Evolutionary conservation across 2,113 vertebrate genomes (phyloP).

Genomic region (Dissostichus mawsoni): DNA sequence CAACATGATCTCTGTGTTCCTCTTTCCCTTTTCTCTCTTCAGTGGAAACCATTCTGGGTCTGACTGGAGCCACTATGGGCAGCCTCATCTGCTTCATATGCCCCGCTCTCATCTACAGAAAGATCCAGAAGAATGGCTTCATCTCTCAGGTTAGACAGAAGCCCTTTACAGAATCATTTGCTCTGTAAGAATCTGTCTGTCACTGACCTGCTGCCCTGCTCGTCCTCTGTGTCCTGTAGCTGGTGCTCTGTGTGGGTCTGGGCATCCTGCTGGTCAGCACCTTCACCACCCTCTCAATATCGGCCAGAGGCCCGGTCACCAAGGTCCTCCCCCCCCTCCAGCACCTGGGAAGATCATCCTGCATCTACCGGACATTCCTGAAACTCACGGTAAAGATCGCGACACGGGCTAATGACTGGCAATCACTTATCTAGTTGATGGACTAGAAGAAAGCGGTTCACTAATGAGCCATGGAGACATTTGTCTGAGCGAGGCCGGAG

Average conservation of each 20-base stretch:
- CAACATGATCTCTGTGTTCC: background rate
- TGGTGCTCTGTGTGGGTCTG: slow-evolving; percentile 94
- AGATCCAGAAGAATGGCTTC: slow-evolving; percentile 91
- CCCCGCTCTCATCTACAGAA: slow-evolving; percentile 95
- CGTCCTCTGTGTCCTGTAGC: slow-evolving; percentile 72
- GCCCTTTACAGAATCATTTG: background rate
- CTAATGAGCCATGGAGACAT: slow-evolving; percentile 68
- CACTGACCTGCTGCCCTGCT: background rate
- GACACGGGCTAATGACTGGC: slow-evolving; percentile 38
- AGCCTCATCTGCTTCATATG: slow-evolving; percentile 99
- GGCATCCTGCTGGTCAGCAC: slow-evolving; percentile 96
- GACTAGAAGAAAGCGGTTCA: slow-evolving; percentile 62
- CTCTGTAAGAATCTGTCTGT: background rate
- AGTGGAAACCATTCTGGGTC: slow-evolving; percentile 98
- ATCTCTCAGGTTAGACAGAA: slow-evolving; percentile 89
- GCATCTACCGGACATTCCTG: slow-evolving; percentile 59
- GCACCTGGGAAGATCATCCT: slow-evolving; percentile 59
- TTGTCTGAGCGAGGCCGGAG: slow-evolving; percentile 36
- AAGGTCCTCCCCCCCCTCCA: slow-evolving; percentile 69
- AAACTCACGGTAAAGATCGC: slow-evolving; percentile 71
- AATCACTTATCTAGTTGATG: slow-evolving; percentile 49
- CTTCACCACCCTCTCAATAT: slow-evolving; percentile 90
- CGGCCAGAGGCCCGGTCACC: slow-evolving; percentile 64
- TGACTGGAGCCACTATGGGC: slow-evolving; percentile 98
- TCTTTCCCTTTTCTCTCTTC: slow-evolving; percentile 44